Evolutionary conservation across 2,797 vertebrate species (phyloP), one percentile per base, ranked within the genome.

Genomic region (Poeciliopsis presidionis): DNA sequence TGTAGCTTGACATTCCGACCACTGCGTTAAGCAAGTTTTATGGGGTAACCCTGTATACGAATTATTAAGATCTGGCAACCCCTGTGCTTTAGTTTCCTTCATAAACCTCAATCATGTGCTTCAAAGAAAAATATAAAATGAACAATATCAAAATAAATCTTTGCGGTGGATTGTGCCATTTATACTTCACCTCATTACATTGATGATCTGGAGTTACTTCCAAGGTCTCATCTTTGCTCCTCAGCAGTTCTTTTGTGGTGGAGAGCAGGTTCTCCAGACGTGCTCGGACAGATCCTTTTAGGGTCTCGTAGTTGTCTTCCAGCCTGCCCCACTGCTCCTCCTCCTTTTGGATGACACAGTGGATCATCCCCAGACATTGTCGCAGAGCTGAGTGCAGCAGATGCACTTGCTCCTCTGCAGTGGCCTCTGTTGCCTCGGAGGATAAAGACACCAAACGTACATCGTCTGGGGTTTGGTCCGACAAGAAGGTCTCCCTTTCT

Each of bases 281-380:
- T 4, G 75, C 5, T 6, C 76, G 87, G 39, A 96, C 96, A 0
- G 45, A 92, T 80, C 86, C 91, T 84, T 89, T 93, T 80, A 88
- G 76, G n/a, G 74, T 84, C 85, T 95, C 94, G 0, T 93, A 96
- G 75, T 95, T 92, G 2, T 92, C 92, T 59, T 94, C 91, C 76
- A 91, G 77, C 79, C 90, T 81, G 0, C 94, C 95, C 93, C 94
- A 93, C 61, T 96, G 95, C 87, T 95, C 94, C 69, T 93, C 92
- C 81, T 96, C 95, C 72, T 89, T 91, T 72, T 25, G 49, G 76
- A 95, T 95, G 82, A 95, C 77, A 77, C 86, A 90, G 89, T 95
- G 93, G 61, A 96, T 88, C 73, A 96, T 91, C 4, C 94, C 93
- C 73, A 94, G 86, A 59, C 95, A 96, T 80, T 94, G 92, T 4